Percentiles rank a stretch among this genome's conserved stretches.
Evolutionary conservation across 2,888 invertebrate species (phyloP).

Genomic region (Cephus runcator): DNA sequence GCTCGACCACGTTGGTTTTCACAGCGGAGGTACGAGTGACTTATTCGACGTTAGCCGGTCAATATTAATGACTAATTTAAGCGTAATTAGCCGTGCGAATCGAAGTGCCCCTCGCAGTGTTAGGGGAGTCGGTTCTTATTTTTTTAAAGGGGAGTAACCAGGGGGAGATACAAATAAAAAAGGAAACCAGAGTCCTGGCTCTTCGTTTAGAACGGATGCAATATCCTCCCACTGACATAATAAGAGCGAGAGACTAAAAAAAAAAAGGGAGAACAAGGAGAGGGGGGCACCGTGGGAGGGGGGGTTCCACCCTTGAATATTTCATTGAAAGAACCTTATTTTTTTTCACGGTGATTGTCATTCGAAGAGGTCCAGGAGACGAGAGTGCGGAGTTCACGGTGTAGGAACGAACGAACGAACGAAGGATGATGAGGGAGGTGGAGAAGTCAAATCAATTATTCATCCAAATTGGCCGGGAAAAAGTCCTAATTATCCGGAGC

Average conservation of each 20-base stretch:
- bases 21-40: constrained; percentile 10
- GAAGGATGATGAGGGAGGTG: constrained; percentile 32
- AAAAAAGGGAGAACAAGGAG: constrained; percentile 5
- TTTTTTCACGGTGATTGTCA: constrained; percentile 59
- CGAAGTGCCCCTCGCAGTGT: constrained; percentile 19
- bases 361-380: constrained; percentile 49
- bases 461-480: constrained; percentile 63
- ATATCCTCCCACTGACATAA: constrained; percentile 2
- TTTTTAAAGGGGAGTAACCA: background rate
- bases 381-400: constrained; percentile 26
- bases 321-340: constrained; percentile 59
- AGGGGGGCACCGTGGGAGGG: too few species aligned
- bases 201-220: background rate
- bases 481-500: constrained; percentile 66
- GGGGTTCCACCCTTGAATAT: constrained; percentile 52
- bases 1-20: background rate
- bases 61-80: constrained; percentile 26
- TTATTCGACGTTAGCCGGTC: constrained; percentile 22
- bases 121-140: background rate
- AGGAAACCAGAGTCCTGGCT: background rate
- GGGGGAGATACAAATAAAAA: background rate
- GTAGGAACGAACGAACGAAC: constrained; percentile 29
- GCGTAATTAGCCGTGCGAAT: constrained; percentile 22
- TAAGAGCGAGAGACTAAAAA: constrained; percentile 8
- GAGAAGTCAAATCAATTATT: constrained; percentile 63